phyloP scores from a whole-genome alignment of 2,113 vertebrate species.

The Podarcis cretensis region DNA sequence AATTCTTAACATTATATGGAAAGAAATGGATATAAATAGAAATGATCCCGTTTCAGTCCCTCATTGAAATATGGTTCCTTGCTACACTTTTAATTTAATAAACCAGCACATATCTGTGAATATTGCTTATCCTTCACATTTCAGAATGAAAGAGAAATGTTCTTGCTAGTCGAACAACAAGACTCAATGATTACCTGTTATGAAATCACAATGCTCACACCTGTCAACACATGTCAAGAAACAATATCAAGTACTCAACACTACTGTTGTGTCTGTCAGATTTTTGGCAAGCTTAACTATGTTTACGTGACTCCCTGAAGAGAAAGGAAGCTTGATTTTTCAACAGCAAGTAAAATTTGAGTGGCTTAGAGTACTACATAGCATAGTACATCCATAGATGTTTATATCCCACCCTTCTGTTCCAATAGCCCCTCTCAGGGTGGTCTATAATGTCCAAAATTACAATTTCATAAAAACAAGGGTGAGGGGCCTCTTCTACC shows the following conservation, averaged over 20 bases:
- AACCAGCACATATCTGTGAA: not conserved
- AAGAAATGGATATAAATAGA: not conserved
- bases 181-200: not conserved
- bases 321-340: constrained; percentile 5
- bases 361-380: not conserved
- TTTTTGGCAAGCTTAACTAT: not conserved
- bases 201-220: not conserved
- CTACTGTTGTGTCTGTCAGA: not conserved
- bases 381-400: not conserved
- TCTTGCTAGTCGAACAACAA: not conserved
- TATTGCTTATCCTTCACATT: not conserved
- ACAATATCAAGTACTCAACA: not conserved
- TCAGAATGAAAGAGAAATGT: not conserved
- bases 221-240: constrained; percentile 11
- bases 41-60: not conserved
- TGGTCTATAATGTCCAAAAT: too few species aligned
- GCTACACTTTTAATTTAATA: not conserved
- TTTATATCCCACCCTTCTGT: too few species aligned
- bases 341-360: constrained; percentile 13
- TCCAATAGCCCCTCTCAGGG: too few species aligned
- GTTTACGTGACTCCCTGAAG: not conserved
- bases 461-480: too few species aligned
- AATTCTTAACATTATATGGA: not conserved
- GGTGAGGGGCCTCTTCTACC: too few species aligned
- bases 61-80: not conserved